phyloP scores from a whole-genome alignment of 37 sponge, comb jelly and placozoan genomes.

The Haliclona indistincta region DNA sequence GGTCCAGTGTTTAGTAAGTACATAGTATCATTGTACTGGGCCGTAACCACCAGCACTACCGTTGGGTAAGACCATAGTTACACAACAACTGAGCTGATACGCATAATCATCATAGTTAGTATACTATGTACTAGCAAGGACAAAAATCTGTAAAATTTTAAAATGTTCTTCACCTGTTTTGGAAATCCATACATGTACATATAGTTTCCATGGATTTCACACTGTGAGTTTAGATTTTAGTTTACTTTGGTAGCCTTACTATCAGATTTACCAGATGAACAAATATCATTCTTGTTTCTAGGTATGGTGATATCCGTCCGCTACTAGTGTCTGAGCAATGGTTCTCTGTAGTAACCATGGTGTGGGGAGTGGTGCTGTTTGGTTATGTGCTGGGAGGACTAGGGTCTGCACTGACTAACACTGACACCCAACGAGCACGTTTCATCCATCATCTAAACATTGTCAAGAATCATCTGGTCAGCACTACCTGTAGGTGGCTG shows the following conservation, averaged over 20 bases:
- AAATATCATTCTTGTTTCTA: slow-evolving; percentile 23
- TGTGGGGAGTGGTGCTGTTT: slow-evolving; percentile 64
- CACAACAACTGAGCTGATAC: neutral
- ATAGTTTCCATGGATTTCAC: neutral
- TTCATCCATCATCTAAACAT: slow-evolving; percentile 57
- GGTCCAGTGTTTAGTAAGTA: slow-evolving; percentile 32
- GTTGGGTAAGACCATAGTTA: slow-evolving; percentile 47
- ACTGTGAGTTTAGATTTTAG: too few relatives aligned
- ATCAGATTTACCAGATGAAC: too few relatives aligned
- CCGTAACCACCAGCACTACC: slow-evolving; percentile 56
- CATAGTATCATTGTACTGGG: slow-evolving; percentile 63
- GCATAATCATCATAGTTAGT: neutral
- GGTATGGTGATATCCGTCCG: slow-evolving; percentile 79
- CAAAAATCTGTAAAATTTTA: neutral
- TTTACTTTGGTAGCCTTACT: too few relatives aligned
- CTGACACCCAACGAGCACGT: slow-evolving; percentile 50
- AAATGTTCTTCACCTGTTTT: neutral
- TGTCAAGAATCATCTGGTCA: slow-evolving; percentile 47
- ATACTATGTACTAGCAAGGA: neutral
- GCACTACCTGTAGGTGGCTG: neutral
- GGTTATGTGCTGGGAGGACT: slow-evolving; percentile 75
- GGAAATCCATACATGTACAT: neutral
- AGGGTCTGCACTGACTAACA: slow-evolving; percentile 61
- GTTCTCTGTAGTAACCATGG: slow-evolving; percentile 47
- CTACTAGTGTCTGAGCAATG: slow-evolving; percentile 61